phyloP scores from a whole-genome alignment of 1,140 invertebrate genomes.

The Theocolax elegans region DNA sequence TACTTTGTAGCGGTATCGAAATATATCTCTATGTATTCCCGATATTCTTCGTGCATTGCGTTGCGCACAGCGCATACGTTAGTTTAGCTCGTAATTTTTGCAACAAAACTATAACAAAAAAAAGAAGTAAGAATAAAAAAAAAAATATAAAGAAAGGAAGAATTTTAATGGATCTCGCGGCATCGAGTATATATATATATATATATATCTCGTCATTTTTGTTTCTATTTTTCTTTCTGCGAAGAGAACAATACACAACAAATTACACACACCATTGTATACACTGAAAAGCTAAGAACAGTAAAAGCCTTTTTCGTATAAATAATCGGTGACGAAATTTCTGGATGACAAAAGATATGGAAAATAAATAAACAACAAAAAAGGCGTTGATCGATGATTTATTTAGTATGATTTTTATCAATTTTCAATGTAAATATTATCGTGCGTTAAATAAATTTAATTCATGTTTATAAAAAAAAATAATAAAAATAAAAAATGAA shows the following conservation, averaged over 20 bases:
- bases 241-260: slow-evolving; percentile 97
- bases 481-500: no score
- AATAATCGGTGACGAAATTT: slow-evolving; percentile 23
- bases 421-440: slow-evolving; percentile 42
- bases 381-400: slow-evolving; percentile 36
- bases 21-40: slow-evolving; percentile 40
- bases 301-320: slow-evolving; percentile 26
- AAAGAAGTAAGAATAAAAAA: no score
- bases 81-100: slow-evolving; percentile 40
- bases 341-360: no score
- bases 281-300: no score
- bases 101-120: no score
- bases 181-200: no score
- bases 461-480: slow-evolving; percentile 44
- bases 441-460: slow-evolving; percentile 41
- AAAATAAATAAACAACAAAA: no score
- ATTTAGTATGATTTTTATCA: slow-evolving; percentile 43
- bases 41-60: slow-evolving; percentile 35
- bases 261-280: slow-evolving; percentile 76
- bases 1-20: slow-evolving; percentile 37
- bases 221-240: no score
- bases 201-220: no score
- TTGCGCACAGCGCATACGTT: slow-evolving; percentile 17
- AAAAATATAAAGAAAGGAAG: no score
- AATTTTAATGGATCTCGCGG: slow-evolving; percentile 61